Evolutionary conservation across 2,888 invertebrate species (phyloP).

Genomic region (Spodoptera picta): DNA sequence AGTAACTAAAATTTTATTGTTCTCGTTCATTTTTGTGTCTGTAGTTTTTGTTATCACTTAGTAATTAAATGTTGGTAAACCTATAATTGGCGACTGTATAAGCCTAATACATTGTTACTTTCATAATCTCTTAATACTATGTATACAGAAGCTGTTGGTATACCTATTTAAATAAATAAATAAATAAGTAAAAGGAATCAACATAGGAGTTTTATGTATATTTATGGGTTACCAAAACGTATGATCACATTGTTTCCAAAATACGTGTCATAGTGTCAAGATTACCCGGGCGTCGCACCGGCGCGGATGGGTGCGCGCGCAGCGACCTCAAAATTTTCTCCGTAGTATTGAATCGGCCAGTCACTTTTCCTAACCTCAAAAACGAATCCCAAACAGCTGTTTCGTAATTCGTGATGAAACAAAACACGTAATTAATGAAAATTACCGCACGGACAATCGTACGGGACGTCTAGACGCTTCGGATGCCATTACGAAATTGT

Average conservation of each 20-base stretch:
- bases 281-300: slow-evolving; percentile 61
- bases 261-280: slow-evolving; percentile 71
- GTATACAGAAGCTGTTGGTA: too few relatives aligned
- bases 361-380: slow-evolving; percentile 85
- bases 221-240: neutral
- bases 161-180: too few relatives aligned
- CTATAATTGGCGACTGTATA: too few relatives aligned
- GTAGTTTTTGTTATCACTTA: too few relatives aligned
- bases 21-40: too few relatives aligned
- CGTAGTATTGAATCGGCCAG: slow-evolving; percentile 80
- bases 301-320: slow-evolving; percentile 82
- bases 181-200: too few relatives aligned
- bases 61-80: too few relatives aligned
- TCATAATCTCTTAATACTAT: too few relatives aligned
- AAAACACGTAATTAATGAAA: slow-evolving; percentile 60
- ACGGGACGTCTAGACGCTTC: slow-evolving; percentile 71
- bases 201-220: too few relatives aligned
- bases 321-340: slow-evolving; percentile 67
- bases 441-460: slow-evolving; percentile 60
- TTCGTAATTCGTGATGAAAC: slow-evolving; percentile 63
- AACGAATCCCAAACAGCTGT: slow-evolving; percentile 79
- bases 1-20: too few relatives aligned
- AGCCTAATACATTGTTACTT: too few relatives aligned
- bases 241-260: slow-evolving; percentile 52
- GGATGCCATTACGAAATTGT: slow-evolving; percentile 81